phyloP scores from a whole-genome alignment of 2,888 invertebrate species.

The Chalcosyrphus nemorum region DNA sequence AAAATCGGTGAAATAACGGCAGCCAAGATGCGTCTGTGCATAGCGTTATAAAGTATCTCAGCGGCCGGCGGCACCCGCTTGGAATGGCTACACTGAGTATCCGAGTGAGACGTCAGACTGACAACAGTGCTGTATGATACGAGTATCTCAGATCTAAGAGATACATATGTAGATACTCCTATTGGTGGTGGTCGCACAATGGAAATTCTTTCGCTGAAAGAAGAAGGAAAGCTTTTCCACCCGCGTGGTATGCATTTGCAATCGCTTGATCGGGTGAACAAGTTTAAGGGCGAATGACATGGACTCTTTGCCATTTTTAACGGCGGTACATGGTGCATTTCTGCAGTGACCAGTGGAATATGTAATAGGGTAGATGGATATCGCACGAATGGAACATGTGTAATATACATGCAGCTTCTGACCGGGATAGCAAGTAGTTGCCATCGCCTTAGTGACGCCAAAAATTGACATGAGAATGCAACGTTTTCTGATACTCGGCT shows the following conservation, averaged over 20 bases:
- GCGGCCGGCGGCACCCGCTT: conserved; percentile 20
- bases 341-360: conserved; percentile 53
- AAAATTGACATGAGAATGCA: conserved; percentile 60
- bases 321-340: conserved; percentile 35
- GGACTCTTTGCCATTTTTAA: conserved; percentile 37
- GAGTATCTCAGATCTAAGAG: conserved; percentile 44
- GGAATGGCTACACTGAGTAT: conserved; percentile 18
- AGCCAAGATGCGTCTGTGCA: conserved; percentile 66
- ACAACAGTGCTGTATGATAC: conserved; percentile 55
- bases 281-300: conserved; percentile 67
- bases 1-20: conserved; percentile 73
- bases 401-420: conserved; percentile 18
- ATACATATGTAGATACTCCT: too few relatives aligned
- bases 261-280: conserved; percentile 44
- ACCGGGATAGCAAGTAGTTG: conserved; percentile 19
- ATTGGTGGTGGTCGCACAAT: not conserved
- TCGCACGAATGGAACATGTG: conserved; percentile 57
- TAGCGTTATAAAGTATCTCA: conserved; percentile 55
- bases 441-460: conserved; percentile 59
- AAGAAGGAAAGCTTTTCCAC: conserved; percentile 39
- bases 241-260: conserved; percentile 47
- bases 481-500: not conserved
- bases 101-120: conserved; percentile 64
- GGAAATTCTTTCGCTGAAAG: conserved; percentile 1
- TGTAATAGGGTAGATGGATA: conserved; percentile 58